A percentile compares a stretch with the other conserved stretches of the same genome.
Conservation (phyloP, 1,140 invertebrate species). For the Aphaenogaster rudis region DNA sequence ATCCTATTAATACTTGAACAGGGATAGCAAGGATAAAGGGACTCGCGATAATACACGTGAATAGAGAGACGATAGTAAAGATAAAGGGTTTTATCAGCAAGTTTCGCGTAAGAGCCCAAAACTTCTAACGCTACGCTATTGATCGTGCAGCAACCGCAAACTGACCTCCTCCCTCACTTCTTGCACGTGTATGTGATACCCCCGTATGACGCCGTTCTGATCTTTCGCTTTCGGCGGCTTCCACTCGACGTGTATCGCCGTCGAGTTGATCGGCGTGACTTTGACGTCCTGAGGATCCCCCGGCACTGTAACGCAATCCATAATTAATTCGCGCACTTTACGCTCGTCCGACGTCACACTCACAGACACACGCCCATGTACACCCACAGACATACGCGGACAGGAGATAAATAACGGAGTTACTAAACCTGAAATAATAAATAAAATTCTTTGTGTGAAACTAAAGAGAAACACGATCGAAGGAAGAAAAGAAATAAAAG, state of each 20-base stretch:
- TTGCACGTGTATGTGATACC: constrained; percentile 98
- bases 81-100: constrained; percentile 12
- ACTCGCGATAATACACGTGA: constrained; percentile 15
- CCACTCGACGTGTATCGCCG: constrained; percentile 96
- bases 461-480: neutral
- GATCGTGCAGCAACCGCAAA: constrained; percentile 53
- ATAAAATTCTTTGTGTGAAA: constrained; percentile 7
- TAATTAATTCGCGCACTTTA: constrained; percentile 79
- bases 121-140: constrained; percentile 46
- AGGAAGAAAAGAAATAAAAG: constrained; percentile 46
- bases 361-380: constrained; percentile 75
- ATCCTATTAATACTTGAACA: constrained; percentile 20
- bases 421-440: constrained; percentile 49
- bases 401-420: constrained; percentile 36
- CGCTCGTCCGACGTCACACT: constrained; percentile 62
- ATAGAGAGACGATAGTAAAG: constrained; percentile 7
- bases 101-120: constrained; percentile 16
- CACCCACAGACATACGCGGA: constrained; percentile 72
- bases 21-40: neutral
- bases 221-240: constrained; percentile 95
- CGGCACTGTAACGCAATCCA: constrained; percentile 92
- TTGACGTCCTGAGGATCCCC: constrained; percentile 97
- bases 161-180: constrained; percentile 94
- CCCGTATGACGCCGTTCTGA: constrained; percentile 97
- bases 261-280: constrained; percentile 96